Evolutionary conservation across 2,888 invertebrate genomes (phyloP).

Genomic region (Vesta saturnalis): DNA sequence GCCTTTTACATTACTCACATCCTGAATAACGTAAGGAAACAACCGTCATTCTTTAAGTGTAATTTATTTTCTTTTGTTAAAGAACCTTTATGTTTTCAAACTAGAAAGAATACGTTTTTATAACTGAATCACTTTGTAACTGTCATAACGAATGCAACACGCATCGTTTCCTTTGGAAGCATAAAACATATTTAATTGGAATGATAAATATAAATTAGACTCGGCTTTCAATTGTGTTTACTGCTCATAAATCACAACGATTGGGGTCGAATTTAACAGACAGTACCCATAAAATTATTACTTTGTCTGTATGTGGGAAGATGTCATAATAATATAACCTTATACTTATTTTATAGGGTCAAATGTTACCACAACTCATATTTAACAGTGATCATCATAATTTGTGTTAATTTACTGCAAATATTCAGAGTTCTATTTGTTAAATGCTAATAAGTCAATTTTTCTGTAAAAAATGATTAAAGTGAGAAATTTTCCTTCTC

Average conservation of each 20-base stretch:
- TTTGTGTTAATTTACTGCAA: slow-evolving; percentile 2
- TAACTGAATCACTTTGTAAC: slow-evolving; percentile 39
- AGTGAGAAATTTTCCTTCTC: too few relatives aligned
- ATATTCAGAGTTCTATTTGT: neutral
- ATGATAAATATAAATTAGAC: slow-evolving; percentile 55
- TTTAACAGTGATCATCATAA: slow-evolving; percentile 10
- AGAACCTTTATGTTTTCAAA: slow-evolving; percentile 42
- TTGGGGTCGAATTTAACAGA: slow-evolving; percentile 48
- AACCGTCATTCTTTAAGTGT: slow-evolving; percentile 41
- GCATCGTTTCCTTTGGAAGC: slow-evolving; percentile 42
- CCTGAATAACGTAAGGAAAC: slow-evolving; percentile 29
- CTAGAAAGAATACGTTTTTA: slow-evolving; percentile 44
- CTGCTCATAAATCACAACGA: slow-evolving; percentile 51
- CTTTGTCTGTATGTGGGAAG: slow-evolving; percentile 46
- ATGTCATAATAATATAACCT: slow-evolving; percentile 44
- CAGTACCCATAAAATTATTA: slow-evolving; percentile 43
- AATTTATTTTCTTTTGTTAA: slow-evolving; percentile 45
- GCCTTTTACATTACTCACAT: slow-evolving; percentile 31
- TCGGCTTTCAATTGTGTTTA: slow-evolving; percentile 52
- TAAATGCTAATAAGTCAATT: neutral
- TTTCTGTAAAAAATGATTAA: too few relatives aligned
- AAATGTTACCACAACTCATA: slow-evolving; percentile 14
- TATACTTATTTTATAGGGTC: slow-evolving; percentile 23
- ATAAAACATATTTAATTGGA: slow-evolving; percentile 51
- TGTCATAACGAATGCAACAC: slow-evolving; percentile 40